Evolutionary conservation across 2,113 vertebrate genomes (phyloP).

Genomic region (Nematolebias whitei): DNA sequence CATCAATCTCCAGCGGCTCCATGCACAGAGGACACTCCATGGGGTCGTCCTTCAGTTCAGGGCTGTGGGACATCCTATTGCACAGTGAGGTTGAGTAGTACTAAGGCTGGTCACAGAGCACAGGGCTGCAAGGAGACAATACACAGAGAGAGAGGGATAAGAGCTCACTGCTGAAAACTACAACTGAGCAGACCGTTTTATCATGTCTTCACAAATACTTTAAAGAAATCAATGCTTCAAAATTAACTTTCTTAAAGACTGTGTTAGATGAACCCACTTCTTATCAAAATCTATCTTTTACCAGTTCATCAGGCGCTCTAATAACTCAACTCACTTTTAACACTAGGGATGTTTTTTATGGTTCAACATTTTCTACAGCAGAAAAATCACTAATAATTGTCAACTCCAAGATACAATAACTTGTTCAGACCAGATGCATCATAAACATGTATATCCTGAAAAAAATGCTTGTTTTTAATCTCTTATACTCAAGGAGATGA

Average conservation of each 20-base stretch:
- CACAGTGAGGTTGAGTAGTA: slow-evolving; percentile 46
- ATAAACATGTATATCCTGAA: neutral
- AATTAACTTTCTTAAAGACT: too few relatives aligned
- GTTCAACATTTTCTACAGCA: neutral
- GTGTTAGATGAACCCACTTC: too few relatives aligned
- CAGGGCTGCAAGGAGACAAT: slow-evolving; percentile 31
- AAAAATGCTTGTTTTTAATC: neutral
- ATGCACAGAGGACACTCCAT: slow-evolving; percentile 99
- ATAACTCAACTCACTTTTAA: too few relatives aligned
- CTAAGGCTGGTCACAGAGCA: slow-evolving; percentile 61
- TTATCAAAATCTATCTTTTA: too few relatives aligned
- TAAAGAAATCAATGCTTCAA: too few relatives aligned
- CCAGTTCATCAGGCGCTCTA: too few relatives aligned
- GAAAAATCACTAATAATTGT: neutral
- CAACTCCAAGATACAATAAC: neutral
- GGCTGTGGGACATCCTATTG: slow-evolving; percentile 96
- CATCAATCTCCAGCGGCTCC: slow-evolving; percentile 98
- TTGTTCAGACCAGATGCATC: neutral
- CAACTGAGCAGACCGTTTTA: neutral
- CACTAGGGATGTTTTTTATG: neutral
- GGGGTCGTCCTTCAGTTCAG: slow-evolving; percentile 96
- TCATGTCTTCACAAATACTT: neutral
- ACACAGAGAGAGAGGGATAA: neutral
- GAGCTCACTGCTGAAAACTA: neutral
- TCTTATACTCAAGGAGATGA: neutral